Percentiles rank a stretch among this genome's conserved stretches.
Conservation (phyloP, 2,113 vertebrate genomes). For the Mustela nigripes region DNA sequence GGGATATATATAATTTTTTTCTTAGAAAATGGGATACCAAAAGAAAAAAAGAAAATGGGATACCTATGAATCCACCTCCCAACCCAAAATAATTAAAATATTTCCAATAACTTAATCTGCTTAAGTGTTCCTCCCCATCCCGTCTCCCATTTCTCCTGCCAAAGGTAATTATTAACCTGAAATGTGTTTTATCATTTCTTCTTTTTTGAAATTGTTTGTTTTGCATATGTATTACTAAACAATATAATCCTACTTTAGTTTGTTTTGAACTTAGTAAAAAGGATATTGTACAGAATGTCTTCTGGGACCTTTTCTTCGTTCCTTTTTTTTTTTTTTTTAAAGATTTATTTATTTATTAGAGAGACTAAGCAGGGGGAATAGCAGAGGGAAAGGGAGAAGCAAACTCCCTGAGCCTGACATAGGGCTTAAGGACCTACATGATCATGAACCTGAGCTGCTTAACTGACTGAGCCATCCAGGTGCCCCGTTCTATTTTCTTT, state of each 20-base stretch:
- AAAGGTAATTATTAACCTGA: background rate
- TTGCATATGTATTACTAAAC: background rate
- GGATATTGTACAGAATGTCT: background rate
- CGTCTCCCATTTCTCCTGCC: too few relatives aligned
- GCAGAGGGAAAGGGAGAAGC: background rate
- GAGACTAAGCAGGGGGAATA: background rate
- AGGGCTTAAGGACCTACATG: too few relatives aligned
- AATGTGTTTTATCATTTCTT: background rate
- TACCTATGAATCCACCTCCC: background rate
- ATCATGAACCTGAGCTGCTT: too few relatives aligned
- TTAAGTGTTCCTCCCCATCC: background rate
- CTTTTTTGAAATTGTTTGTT: background rate
- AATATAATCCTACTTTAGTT: background rate
- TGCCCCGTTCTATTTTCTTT: background rate
- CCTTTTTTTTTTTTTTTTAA: background rate
- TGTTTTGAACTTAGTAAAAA: background rate
- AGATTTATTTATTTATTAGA: background rate
- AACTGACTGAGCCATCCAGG: background rate
- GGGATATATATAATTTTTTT: background rate
- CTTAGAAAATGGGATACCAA: background rate
- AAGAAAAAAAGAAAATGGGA: background rate
- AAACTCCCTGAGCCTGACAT: too few relatives aligned
- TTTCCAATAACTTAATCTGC: background rate
- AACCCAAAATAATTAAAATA: slow-evolving; percentile 1
- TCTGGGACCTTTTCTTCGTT: background rate